Conservation (phyloP, 1,140 invertebrate species). For the Drosophila bocki region DNA sequence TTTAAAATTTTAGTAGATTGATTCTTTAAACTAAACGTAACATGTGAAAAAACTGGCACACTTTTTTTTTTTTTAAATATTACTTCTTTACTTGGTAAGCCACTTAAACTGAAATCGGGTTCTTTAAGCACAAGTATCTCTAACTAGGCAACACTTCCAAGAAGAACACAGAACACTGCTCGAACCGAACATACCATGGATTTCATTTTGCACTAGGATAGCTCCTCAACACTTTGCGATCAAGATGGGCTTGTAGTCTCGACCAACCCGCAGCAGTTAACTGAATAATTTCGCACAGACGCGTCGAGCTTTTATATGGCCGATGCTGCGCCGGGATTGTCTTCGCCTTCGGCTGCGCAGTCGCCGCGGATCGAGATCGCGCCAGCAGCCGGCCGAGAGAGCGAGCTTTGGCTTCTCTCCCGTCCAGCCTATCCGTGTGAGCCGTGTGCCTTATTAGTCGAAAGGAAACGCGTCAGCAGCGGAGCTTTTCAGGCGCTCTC, state of each 20-base stretch:
- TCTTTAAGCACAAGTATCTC: conserved; percentile 14
- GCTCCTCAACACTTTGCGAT: conserved; percentile 59
- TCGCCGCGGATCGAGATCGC: conserved; percentile 48
- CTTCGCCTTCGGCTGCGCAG: conserved; percentile 50
- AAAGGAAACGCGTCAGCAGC: conserved; percentile 59
- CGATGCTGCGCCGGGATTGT: conserved; percentile 65
- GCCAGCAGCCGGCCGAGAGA: conserved; percentile 46
- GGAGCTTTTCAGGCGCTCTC: conserved; percentile 53
- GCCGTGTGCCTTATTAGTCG: conserved; percentile 7
- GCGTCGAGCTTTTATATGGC: conserved; percentile 83
- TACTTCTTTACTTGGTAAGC: background rate
- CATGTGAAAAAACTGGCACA: conserved; percentile 9
- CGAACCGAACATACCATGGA: conserved; percentile 79
- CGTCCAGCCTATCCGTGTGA: conserved; percentile 21
- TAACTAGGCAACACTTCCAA: conserved; percentile 31
- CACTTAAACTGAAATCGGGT: conserved; percentile 37
- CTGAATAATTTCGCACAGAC: conserved; percentile 84
- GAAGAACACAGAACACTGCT: conserved; percentile 43
- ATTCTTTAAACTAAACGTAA: background rate
- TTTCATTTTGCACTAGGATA: conserved; percentile 80
- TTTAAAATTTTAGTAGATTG: background rate
- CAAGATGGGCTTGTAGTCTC: conserved; percentile 73
- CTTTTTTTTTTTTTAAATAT: background rate
- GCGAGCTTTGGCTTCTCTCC: conserved; percentile 47
- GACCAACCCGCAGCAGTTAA: conserved; percentile 84